Evolutionary conservation across 2,888 invertebrate species (phyloP).

Genomic region (Leptopilina myrica): DNA sequence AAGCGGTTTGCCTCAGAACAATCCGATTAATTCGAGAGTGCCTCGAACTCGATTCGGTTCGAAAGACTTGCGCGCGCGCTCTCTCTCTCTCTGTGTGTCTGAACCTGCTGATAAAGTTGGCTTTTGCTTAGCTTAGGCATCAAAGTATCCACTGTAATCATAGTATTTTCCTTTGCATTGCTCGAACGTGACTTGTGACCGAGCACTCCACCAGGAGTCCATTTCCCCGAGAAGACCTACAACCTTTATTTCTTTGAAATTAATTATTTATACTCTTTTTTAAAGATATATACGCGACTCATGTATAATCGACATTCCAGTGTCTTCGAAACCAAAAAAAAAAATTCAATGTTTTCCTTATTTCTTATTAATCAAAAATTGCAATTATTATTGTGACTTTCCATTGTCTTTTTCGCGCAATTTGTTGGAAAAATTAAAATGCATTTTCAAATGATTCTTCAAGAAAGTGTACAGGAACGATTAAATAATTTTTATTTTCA

Average conservation of each 20-base stretch:
- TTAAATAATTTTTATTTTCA: no score
- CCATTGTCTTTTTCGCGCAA: no score
- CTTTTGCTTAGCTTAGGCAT: constrained; percentile 66
- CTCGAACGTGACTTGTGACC: constrained; percentile 72
- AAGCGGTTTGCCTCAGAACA: constrained; percentile 74
- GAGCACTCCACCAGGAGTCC: constrained; percentile 49
- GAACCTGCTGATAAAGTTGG: constrained; percentile 58
- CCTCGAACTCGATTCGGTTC: constrained; percentile 60
- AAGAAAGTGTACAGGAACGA: no score
- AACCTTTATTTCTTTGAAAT: constrained; percentile 56
- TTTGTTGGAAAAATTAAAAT: no score
- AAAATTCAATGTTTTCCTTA: neutral
- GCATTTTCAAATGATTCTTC: no score
- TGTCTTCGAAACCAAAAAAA: neutral
- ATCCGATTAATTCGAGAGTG: constrained; percentile 74
- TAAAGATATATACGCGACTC: constrained; percentile 32
- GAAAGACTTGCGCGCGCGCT: constrained; percentile 32
- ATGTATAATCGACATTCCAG: constrained; percentile 28
- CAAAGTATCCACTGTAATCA: constrained; percentile 71
- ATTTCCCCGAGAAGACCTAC: constrained; percentile 42
- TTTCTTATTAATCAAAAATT: neutral
- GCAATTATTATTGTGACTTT: no score
- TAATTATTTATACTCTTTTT: constrained; percentile 56
- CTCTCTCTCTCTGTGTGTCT: constrained; percentile 40
- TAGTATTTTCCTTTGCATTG: constrained; percentile 72